phyloP scores from a whole-genome alignment of 92 coral and sea anemone species.

The Muricea muricata region DNA sequence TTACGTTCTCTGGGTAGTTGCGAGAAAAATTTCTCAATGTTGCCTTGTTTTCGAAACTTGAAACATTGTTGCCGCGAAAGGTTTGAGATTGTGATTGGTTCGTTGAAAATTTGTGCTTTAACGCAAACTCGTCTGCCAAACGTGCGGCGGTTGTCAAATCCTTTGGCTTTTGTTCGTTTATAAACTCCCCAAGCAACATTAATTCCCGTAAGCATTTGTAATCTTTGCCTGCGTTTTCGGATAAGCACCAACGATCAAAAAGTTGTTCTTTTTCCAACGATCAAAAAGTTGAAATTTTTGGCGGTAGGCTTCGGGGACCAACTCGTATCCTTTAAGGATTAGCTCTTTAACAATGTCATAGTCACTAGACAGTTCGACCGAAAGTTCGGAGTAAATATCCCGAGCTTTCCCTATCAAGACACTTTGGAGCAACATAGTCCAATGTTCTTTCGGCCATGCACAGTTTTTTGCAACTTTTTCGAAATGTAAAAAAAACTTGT shows the following conservation, averaged over 20 bases:
- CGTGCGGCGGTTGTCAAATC: not conserved
- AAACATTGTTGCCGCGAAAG: too few relatives aligned
- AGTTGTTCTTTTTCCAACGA: constrained; percentile 38
- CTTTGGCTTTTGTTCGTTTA: not conserved
- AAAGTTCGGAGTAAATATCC: constrained; percentile 43
- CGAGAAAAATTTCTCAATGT: too few relatives aligned
- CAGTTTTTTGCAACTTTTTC: constrained; percentile 40
- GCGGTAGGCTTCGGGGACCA: not conserved
- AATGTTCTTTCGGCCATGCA: constrained; percentile 47
- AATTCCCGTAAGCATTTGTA: not conserved
- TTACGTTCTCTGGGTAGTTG: too few relatives aligned
- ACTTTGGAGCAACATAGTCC: constrained; percentile 12
- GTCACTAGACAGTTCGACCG: constrained; percentile 45
- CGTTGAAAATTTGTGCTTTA: not conserved
- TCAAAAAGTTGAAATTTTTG: constrained; percentile 51
- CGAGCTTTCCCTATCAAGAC: too few relatives aligned
- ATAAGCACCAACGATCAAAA: constrained; percentile 56
- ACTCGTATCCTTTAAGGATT: constrained; percentile 52
- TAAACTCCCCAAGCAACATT: too few relatives aligned
- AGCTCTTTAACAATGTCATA: constrained; percentile 55
- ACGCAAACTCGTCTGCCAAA: not conserved
- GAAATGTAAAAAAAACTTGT: constrained; percentile 55
- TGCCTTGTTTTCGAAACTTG: too few relatives aligned
- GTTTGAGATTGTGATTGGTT: too few relatives aligned
- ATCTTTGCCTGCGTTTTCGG: not conserved